phyloP scores from a whole-genome alignment of 1,140 invertebrate genomes.

The Aphelinus atriplicis region DNA sequence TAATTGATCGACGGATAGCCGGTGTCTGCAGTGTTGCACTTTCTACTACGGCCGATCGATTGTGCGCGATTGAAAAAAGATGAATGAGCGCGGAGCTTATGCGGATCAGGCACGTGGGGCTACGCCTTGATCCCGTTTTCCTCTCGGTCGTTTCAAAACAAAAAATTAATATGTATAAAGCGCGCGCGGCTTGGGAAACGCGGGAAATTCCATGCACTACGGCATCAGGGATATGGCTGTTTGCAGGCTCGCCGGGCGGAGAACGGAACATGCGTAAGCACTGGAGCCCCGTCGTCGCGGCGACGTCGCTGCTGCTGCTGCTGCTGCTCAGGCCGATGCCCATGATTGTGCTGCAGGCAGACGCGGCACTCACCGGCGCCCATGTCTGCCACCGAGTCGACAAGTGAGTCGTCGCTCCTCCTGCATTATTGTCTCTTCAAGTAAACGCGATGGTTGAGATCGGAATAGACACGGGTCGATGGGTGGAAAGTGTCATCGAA shows the following conservation, averaged over 20 bases:
- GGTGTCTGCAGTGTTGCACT: too few relatives aligned
- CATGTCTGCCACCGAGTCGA: slow-evolving; percentile 61
- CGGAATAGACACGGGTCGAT: too few relatives aligned
- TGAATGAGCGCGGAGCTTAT: neutral
- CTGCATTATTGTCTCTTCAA: too few relatives aligned
- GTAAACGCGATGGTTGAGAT: too few relatives aligned
- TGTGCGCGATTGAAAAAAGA: too few relatives aligned
- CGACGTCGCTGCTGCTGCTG: slow-evolving; percentile 48
- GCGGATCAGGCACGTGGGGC: neutral
- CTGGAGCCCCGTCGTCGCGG: slow-evolving; percentile 30
- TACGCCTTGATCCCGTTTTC: slow-evolving; percentile 18
- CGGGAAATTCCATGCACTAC: neutral
- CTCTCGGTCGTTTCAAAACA: neutral
- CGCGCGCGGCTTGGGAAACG: neutral
- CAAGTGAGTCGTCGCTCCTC: slow-evolving; percentile 55
- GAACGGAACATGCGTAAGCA: neutral
- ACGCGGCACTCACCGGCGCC: slow-evolving; percentile 56
- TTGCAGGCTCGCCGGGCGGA: neutral
- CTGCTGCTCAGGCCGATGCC: slow-evolving; percentile 47
- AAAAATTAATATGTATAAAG: neutral
- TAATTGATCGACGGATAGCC: too few relatives aligned
- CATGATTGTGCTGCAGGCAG: slow-evolving; percentile 27
- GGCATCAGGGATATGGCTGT: neutral
- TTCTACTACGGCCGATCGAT: too few relatives aligned
- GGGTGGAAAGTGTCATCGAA: neutral